phyloP scores from a whole-genome alignment of 2,113 vertebrate genomes.

The Phyllopteryx taeniolatus region DNA sequence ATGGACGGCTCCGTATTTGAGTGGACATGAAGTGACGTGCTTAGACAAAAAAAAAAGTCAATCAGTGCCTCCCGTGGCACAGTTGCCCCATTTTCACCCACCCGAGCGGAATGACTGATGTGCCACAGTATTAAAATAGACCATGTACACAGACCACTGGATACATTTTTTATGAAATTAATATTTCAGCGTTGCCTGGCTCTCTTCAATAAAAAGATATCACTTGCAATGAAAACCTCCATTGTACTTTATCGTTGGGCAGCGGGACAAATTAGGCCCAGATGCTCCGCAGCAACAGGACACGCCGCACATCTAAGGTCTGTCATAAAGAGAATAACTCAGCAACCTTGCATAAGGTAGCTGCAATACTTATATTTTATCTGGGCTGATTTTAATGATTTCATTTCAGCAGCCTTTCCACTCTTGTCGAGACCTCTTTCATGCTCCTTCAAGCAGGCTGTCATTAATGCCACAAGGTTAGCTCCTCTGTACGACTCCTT shows the following conservation, averaged over 20 bases:
- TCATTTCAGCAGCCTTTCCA: conserved; percentile 56
- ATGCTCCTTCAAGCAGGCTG: conserved; percentile 63
- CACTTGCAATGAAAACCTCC: conserved; percentile 65
- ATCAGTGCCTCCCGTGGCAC: conserved; percentile 61
- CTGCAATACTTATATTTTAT: conserved; percentile 58
- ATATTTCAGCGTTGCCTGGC: conserved; percentile 72
- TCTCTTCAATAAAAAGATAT: conserved; percentile 73
- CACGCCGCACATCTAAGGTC: conserved; percentile 48
- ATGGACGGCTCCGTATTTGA: conserved; percentile 19
- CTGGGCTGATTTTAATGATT: conserved; percentile 69
- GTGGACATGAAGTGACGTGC: conserved; percentile 52
- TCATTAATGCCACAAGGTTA: conserved; percentile 60
- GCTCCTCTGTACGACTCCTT: conserved; percentile 48
- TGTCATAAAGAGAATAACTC: conserved; percentile 55
- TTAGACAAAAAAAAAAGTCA: conserved; percentile 53
- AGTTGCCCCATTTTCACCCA: conserved; percentile 59
- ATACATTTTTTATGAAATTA: conserved; percentile 77
- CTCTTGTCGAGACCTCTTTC: conserved; percentile 56
- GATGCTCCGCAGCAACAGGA: conserved; percentile 45
- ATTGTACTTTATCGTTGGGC: conserved; percentile 58
- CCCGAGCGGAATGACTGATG: conserved; percentile 65
- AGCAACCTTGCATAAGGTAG: conserved; percentile 59
- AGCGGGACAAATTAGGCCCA: conserved; percentile 47
- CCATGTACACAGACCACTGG: conserved; percentile 62
- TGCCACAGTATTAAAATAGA: conserved; percentile 75